phyloP scores from a whole-genome alignment of 2,888 invertebrate genomes.

The Yponomeuta evonymella region DNA sequence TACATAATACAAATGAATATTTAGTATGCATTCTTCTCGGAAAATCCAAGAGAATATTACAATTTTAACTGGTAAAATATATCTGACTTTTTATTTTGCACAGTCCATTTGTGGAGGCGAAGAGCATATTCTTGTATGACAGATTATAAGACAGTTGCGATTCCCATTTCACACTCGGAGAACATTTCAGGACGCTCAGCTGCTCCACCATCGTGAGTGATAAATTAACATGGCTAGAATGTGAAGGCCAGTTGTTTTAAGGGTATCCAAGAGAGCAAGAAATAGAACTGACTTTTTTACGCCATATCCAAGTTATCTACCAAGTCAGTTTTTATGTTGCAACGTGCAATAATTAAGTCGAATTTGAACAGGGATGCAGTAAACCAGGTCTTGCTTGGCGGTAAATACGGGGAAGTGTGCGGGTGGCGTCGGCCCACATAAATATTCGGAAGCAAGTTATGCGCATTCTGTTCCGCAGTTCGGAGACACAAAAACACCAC shows the following conservation, averaged over 20 bases:
- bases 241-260: background rate
- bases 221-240: background rate
- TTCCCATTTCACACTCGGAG: slow-evolving; percentile 1
- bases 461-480: slow-evolving; percentile 45
- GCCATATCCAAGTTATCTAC: background rate
- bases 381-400: slow-evolving; percentile 45
- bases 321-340: background rate
- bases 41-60: background rate
- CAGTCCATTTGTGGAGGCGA: background rate
- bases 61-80: background rate
- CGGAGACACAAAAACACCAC: slow-evolving; percentile 60
- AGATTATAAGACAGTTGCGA: background rate
- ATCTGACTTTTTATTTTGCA: background rate
- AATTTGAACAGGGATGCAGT: slow-evolving; percentile 33
- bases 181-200: background rate
- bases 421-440: slow-evolving; percentile 57
- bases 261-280: background rate
- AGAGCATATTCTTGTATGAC: slow-evolving; percentile 1
- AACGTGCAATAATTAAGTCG: slow-evolving; percentile 8
- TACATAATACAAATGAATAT: background rate
- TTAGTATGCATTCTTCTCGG: background rate
- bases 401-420: slow-evolving; percentile 47
- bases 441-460: slow-evolving; percentile 61
- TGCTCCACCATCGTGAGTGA: background rate
- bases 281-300: background rate